A percentile compares a stretch with the other conserved stretches of the same genome.
Evolutionary conservation across 2,888 invertebrate genomes (phyloP).

Genomic region (Linnaemya vulpina): DNA sequence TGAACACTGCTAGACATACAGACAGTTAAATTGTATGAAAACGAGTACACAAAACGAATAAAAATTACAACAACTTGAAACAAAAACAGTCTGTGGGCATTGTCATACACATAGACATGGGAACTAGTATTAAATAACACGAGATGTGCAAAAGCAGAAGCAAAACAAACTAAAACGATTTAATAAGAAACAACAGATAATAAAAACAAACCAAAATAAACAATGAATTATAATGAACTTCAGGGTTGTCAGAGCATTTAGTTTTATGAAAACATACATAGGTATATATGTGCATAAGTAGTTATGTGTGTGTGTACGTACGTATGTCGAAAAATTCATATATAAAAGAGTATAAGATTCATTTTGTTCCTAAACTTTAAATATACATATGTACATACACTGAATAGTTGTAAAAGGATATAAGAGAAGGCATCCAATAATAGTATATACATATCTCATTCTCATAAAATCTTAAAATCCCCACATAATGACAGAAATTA

Average conservation of each 20-base stretch:
- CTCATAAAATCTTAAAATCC: too few relatives aligned
- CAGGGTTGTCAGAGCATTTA: not conserved
- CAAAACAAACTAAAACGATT: conserved; percentile 34
- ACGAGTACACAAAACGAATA: conserved; percentile 50
- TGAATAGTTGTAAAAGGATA: too few relatives aligned
- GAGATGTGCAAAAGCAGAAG: conserved; percentile 43
- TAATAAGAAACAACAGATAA: conserved; percentile 14
- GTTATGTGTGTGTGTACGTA: conserved; percentile 2
- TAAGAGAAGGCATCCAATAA: not conserved
- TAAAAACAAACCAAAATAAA: conserved; percentile 43
- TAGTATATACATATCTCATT: too few relatives aligned
- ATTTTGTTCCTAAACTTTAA: too few relatives aligned
- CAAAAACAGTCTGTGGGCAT: conserved; percentile 27
- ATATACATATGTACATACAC: conserved; percentile 12
- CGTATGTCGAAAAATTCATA: not conserved
- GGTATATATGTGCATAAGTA: not conserved
- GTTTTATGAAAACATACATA: not conserved
- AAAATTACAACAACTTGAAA: conserved; percentile 33
- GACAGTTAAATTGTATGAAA: conserved; percentile 62
- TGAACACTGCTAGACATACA: conserved; percentile 49
- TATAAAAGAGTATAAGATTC: too few relatives aligned
- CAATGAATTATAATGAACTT: conserved; percentile 28
- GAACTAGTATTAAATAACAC: conserved; percentile 64
- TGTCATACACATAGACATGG: not conserved
- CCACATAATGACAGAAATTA: too few relatives aligned